Evolutionary conservation across 37 sponge, comb jelly and placozoan genomes (phyloP).

Genomic region (Oscarella lobularis): DNA sequence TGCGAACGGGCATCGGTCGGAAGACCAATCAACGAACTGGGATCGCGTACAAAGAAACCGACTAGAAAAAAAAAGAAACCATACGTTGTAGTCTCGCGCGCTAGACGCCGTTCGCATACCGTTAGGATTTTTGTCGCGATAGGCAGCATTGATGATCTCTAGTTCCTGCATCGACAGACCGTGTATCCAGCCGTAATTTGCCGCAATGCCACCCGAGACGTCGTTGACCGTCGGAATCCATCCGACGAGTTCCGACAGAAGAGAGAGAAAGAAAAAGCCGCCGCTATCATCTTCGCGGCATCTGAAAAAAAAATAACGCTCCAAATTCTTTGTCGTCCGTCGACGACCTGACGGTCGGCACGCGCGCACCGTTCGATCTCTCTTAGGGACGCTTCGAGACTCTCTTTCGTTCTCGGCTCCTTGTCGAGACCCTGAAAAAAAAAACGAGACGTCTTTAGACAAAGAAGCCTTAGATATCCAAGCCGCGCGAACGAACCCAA

Average conservation of each 20-base stretch:
- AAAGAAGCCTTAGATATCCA: not conserved
- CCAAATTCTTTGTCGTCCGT: not conserved
- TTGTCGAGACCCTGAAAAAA: not conserved
- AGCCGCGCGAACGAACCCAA: not conserved
- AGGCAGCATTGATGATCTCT: slow-evolving; percentile 14
- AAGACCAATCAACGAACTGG: not conserved
- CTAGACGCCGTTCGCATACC: slow-evolving; percentile 3
- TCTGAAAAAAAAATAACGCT: not conserved
- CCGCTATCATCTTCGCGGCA: not conserved
- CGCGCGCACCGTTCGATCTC: not conserved
- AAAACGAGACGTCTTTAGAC: not conserved
- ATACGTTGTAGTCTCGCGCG: not conserved
- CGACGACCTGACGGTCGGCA: not conserved
- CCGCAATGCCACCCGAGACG: not conserved
- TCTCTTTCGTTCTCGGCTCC: not conserved
- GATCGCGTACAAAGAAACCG: not conserved
- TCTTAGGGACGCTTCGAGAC: not conserved
- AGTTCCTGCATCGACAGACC: slow-evolving; percentile 32
- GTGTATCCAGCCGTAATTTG: slow-evolving; percentile 1
- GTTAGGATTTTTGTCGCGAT: slow-evolving; percentile 16
- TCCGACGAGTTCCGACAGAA: not conserved
- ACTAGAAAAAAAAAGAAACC: not conserved
- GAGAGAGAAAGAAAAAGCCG: not conserved
- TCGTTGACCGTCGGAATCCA: slow-evolving; percentile 1
- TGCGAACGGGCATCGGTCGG: not conserved